Conservation (phyloP, 2,797 vertebrate genomes). For the Periophthalmus magnuspinnatus region DNA sequence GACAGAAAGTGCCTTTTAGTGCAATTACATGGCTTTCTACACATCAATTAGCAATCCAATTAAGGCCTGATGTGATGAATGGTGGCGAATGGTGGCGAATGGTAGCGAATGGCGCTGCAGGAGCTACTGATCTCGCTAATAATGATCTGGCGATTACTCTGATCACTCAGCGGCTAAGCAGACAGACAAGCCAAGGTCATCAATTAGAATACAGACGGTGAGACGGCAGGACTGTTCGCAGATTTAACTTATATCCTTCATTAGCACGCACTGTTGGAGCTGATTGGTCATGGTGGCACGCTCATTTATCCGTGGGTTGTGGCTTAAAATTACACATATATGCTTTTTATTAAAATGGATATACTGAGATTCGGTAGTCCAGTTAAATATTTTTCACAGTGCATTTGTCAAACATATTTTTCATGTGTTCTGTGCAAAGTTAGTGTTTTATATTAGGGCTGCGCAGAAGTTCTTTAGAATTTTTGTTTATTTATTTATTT, state of each 20-base stretch:
- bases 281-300: constrained; percentile 20
- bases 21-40: constrained; percentile 80
- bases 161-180: constrained; percentile 68
- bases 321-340: constrained; percentile 37
- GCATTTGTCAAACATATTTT: constrained; percentile 18
- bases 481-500: too few species aligned
- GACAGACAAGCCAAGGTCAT: constrained; percentile 72
- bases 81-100: constrained; percentile 53
- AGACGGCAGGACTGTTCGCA: constrained; percentile 2
- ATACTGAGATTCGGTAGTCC: constrained; percentile 24
- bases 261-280: constrained; percentile 20
- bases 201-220: constrained; percentile 60
- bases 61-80: constrained; percentile 81
- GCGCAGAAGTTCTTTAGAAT: not conserved
- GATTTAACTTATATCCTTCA: constrained; percentile 17
- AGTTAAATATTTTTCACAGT: constrained; percentile 16
- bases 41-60: constrained; percentile 83
- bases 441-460: not conserved
- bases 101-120: constrained; percentile 40
- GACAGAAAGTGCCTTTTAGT: constrained; percentile 73
- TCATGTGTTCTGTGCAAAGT: constrained; percentile 9
- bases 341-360: constrained; percentile 48
- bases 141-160: constrained; percentile 73
- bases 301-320: constrained; percentile 29
- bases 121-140: constrained; percentile 75